phyloP scores from a whole-genome alignment of 2,797 vertebrate species.

The Cottoperca gobio region DNA sequence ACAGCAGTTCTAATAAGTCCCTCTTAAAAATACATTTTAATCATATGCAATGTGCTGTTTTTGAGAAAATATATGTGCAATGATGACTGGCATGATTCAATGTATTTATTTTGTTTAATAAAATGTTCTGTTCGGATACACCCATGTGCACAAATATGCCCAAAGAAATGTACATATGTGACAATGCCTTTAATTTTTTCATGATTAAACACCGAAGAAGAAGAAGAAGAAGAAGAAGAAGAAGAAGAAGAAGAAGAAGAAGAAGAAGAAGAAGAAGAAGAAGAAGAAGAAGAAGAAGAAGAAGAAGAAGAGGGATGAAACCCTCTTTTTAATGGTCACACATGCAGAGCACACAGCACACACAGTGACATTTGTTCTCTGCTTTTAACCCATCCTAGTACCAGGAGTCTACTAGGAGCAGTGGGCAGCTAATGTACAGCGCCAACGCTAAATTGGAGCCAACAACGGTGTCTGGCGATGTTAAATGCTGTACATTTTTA shows the following conservation, averaged over 20 bases:
- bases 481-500: background rate
- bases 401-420: no score
- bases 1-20: background rate
- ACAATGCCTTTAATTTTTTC: background rate
- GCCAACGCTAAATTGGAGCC: no score
- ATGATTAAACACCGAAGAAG: background rate
- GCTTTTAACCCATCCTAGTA: no score
- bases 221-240: no score
- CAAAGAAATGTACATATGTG: background rate
- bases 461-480: background rate
- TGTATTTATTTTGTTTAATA: background rate
- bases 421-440: no score
- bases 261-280: no score
- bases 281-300: no score
- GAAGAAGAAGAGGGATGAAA: no score
- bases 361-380: no score
- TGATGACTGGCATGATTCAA: background rate
- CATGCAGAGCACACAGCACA: no score
- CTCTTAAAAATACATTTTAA: background rate
- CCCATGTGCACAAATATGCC: background rate
- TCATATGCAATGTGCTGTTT: background rate
- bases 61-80: background rate
- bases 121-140: background rate
- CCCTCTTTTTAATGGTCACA: no score
- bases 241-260: no score